Evolutionary conservation across 2,888 invertebrate species (phyloP), one percentile per base, ranked within the genome.

Genomic region (Limnephilus lunatus): DNA sequence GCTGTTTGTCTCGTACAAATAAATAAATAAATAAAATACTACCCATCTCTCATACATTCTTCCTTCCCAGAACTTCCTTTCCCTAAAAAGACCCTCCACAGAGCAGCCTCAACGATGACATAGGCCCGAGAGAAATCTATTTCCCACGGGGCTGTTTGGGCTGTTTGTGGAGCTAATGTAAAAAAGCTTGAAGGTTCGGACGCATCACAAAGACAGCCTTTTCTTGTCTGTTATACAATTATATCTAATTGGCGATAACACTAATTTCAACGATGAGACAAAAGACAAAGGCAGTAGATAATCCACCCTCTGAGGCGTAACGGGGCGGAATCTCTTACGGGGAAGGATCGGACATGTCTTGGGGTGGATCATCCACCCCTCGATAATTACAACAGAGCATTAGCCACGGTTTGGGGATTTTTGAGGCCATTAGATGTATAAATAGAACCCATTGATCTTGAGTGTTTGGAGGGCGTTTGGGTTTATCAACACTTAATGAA

Each of bases 351-450:
- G 68, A 68, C 68, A 68, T 68, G 68, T 68, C 68, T 68, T 25
- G 68, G 68, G 68, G 68, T 25, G 68, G 82, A 32, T 82, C 82
- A 7, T 30, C 19, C 32, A 32, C 30, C 82, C 82, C 30, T 32
- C 31, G 32, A 30, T 82, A 82, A 82, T 82, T 82, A 82, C 82
- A 82, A 82, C 31, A 31, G 82, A 25, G 30, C 30, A 82, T 82
- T 82, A 32, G 82, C 82, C 31, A 32, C 32, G 32, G 30, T 32
- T 82, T 82, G 82, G 82, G 82, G 82, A 31, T 31, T 82, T 82
- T 82, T 31, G 25, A 68, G 68, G 9, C 68, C 25, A 68, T 68
- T 68, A 68, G 68, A 68, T 2, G 7, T 68, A 68, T 68, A 68
- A 68, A 68, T 68, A 68, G 68, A 68, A 68, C 9, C 68, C 68